Base-by-base conservation (phyloP, 1,140 invertebrate genomes). In the Atta cephalotes region DNA sequence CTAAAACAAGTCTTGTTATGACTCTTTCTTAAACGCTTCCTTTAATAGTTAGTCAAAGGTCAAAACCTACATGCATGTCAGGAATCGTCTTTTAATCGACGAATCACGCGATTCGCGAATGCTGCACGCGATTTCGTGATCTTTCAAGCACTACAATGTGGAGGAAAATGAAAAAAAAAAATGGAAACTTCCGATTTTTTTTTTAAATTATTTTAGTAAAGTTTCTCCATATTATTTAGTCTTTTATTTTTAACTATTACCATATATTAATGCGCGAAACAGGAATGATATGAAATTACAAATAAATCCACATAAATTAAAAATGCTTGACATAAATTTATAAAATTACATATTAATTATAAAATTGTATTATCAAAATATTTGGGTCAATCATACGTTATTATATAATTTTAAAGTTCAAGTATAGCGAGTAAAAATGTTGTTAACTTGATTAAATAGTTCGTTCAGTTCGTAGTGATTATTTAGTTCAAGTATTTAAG, bases 101-200 rank as follows among this genome's bases (percentile, higher is more conserved):
- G 65, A 3, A 60, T 71, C 79, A 81, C 79, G 79, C 78, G 49
- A 81, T 31, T 70, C 65, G 21, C 18, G 62, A 66, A 79, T 31
- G 25, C 18, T 7, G 31, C 78, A 81, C 63, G 78, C 79, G 65
- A 81, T 81, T 71, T 81, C 79, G 79, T 81, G 65, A 81, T 81
- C 49, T 71, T 81, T 71, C 35, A 60, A 81, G 71, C 21, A 71
- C 21, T 45, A 0, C 10, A 31, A 70, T 70, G 25, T 25, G 25
- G 21, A 28, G 14, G 6, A 2, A 21, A 12, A 1, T 9, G 18
- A 18, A 9, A 21, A 18, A 9, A 9, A 21, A n/a, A 39, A n/a
- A 35, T 0, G 3, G 3, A n/a, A 7, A 14, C 14, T 39, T 53
- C 62, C 62, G 28, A 1, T n/a, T 56, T 28, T 25, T 45, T 58